Evolutionary conservation across 2,113 vertebrate genomes (phyloP).

Genomic region (Phrynosoma platyrhinos): DNA sequence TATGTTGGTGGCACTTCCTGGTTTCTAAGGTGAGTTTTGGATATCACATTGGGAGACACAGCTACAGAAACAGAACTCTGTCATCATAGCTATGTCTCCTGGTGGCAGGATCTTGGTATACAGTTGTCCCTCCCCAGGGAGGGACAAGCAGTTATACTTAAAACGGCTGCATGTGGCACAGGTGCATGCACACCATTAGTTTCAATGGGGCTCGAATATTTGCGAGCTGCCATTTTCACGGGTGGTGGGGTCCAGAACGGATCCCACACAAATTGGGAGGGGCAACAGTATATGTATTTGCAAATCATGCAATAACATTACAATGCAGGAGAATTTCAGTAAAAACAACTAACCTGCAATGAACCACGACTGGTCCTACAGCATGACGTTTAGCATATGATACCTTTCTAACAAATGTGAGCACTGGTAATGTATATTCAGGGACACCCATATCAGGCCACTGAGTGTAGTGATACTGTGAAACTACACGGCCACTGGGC

Average conservation of each 20-base stretch:
- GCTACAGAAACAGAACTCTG: background rate
- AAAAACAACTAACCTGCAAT: constrained; percentile 88
- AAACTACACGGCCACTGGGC: constrained; percentile 83
- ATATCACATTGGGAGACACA: too few relatives aligned
- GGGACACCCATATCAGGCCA: constrained; percentile 99
- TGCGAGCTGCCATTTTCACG: too few relatives aligned
- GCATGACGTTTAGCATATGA: constrained; percentile 79
- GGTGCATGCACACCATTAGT: too few relatives aligned
- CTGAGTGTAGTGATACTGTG: constrained; percentile 96
- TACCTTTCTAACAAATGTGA: constrained; percentile 91
- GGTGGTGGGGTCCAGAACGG: too few relatives aligned
- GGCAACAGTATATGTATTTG: constrained; percentile 15
- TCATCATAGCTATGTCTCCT: background rate
- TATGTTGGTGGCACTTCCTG: too few relatives aligned
- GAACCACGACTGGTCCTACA: constrained; percentile 89
- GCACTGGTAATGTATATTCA: constrained; percentile 88
- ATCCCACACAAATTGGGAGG: too few relatives aligned
- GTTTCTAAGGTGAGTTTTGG: too few relatives aligned
- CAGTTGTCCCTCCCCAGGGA: too few relatives aligned
- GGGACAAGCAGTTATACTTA: too few relatives aligned
- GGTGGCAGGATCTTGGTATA: background rate
- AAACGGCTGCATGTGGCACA: too few relatives aligned
- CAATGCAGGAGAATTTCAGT: background rate
- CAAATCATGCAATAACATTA: background rate
- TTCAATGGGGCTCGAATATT: too few relatives aligned